phyloP scores from a whole-genome alignment of 2,113 vertebrate genomes.

The Shinisaurus crocodilurus region DNA sequence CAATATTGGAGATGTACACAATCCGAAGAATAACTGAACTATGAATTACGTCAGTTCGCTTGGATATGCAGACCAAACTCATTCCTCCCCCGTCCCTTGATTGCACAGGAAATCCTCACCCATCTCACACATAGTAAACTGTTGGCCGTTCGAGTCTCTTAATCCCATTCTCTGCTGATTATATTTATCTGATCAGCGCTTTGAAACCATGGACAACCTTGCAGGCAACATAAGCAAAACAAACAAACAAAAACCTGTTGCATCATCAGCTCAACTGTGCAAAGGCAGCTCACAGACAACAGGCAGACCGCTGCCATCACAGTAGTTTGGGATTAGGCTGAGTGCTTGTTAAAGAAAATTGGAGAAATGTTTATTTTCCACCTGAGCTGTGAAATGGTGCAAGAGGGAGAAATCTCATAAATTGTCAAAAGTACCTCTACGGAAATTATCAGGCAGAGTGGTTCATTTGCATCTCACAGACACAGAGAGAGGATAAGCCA shows the following conservation, averaged over 20 bases:
- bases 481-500: background rate
- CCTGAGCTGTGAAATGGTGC: background rate
- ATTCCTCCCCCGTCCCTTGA: background rate
- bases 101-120: background rate
- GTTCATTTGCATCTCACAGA: conserved; percentile 5
- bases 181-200: background rate
- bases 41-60: background rate
- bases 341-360: conserved; percentile 26
- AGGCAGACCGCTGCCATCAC: background rate
- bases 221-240: background rate
- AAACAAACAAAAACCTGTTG: background rate
- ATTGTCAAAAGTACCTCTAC: conserved; percentile 20
- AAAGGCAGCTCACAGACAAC: background rate
- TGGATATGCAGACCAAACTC: background rate
- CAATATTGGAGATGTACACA: background rate
- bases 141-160: background rate
- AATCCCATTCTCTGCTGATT: background rate
- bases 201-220: background rate
- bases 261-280: background rate
- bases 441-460: conserved; percentile 1
- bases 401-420: conserved; percentile 4
- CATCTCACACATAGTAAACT: background rate
- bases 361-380: conserved; percentile 11
- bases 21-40: too few relatives aligned
- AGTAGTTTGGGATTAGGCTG: background rate